These are phyloP conservation scores for Speoplatyrhinus poulsoni DNA, from an alignment of 2,113 vertebrate genomes.

Conservation along the genomic window DNA sequence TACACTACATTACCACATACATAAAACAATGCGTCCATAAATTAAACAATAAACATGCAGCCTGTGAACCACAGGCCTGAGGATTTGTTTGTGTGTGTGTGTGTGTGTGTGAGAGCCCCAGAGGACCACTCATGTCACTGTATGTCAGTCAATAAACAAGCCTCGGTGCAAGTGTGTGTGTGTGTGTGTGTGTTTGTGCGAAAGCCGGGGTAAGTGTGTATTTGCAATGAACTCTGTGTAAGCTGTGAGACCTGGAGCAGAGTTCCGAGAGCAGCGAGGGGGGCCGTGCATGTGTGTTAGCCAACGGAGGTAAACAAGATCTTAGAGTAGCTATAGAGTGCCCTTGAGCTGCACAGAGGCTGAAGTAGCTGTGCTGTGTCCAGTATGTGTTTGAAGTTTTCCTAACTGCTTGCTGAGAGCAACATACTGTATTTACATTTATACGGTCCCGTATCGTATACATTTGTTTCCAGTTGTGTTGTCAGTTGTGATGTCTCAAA, in stretches of 20 bases:
- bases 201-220: slow-evolving; percentile 21
- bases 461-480: no score
- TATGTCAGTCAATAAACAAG: slow-evolving; percentile 43
- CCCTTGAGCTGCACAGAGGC: no score
- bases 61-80: neutral
- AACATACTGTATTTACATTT: no score
- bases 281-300: neutral
- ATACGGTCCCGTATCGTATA: no score
- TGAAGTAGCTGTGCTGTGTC: no score
- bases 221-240: slow-evolving; percentile 55
- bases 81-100: neutral
- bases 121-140: slow-evolving; percentile 33
- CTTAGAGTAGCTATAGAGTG: no score
- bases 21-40: slow-evolving; percentile 30
- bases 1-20: neutral
- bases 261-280: slow-evolving; percentile 37
- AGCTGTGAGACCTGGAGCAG: slow-evolving; percentile 54
- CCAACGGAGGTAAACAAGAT: no score
- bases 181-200: slow-evolving; percentile 18
- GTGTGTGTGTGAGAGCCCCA: slow-evolving; percentile 1
- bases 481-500: no score
- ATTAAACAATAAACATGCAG: slow-evolving; percentile 38
- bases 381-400: no score
- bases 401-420: no score
- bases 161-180: slow-evolving; percentile 3